These are phyloP conservation scores for Tapirus indicus DNA, from an alignment of 2,797 vertebrate species.

Conservation along the genomic window DNA sequence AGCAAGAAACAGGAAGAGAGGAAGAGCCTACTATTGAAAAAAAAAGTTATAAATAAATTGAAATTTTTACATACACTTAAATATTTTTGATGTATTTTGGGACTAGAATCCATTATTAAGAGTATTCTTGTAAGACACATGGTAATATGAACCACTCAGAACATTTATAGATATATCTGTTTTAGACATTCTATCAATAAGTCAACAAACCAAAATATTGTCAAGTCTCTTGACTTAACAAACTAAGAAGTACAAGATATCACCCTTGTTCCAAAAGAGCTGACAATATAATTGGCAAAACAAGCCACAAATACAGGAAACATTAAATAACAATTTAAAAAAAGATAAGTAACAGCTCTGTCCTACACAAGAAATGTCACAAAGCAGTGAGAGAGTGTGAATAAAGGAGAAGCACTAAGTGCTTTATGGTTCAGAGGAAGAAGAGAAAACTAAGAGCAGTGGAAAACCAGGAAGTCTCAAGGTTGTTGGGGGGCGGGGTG, in stretches of 20 bases:
- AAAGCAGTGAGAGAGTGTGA: background rate
- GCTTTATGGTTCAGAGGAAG: background rate
- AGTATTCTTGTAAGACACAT: background rate
- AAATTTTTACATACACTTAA: slow-evolving; percentile 41
- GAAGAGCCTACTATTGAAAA: background rate
- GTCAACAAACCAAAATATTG: slow-evolving; percentile 46
- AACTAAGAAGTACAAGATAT: slow-evolving; percentile 3
- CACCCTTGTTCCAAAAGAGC: slow-evolving; percentile 15
- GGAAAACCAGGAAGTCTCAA: background rate
- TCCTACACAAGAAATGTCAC: background rate
- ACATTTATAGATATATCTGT: background rate
- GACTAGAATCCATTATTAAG: background rate
- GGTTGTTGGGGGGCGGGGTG: background rate
- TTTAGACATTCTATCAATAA: slow-evolving; percentile 36
- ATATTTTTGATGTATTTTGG: background rate
- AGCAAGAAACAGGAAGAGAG: background rate
- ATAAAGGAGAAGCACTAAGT: background rate
- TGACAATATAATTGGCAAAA: background rate
- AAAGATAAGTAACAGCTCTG: background rate
- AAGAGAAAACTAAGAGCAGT: background rate
- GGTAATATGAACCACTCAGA: background rate
- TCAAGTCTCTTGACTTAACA: background rate
- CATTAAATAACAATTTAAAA: slow-evolving; percentile 40
- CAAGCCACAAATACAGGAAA: slow-evolving; percentile 29
- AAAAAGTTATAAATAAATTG: background rate